phyloP scores from a whole-genome alignment of 1,140 invertebrate species.

The Mesaphorura yosii region DNA sequence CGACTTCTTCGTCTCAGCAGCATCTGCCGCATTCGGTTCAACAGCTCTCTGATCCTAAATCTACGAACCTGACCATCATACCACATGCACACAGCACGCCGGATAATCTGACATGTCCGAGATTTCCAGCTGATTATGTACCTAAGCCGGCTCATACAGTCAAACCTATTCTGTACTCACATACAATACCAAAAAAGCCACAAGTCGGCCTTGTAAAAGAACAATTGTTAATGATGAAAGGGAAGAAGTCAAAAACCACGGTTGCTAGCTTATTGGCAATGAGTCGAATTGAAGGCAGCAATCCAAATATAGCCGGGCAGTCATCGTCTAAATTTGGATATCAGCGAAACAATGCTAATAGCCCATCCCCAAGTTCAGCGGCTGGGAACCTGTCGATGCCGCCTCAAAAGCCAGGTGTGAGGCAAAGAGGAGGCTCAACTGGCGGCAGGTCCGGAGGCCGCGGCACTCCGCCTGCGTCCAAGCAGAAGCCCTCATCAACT shows the following conservation, averaged over 20 bases:
- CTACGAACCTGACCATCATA: conserved; percentile 9
- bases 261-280: conserved; percentile 74
- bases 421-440: background rate
- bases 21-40: no score
- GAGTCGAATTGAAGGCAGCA: conserved; percentile 47
- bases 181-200: conserved; percentile 25
- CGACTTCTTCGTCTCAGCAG: no score
- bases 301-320: background rate
- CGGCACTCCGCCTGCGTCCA: background rate
- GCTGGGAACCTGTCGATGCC: no score
- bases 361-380: no score
- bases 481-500: conserved; percentile 6
- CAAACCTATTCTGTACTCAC: conserved; percentile 25
- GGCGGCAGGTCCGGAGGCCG: background rate
- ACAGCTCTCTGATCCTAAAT: no score
- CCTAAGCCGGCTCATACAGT: conserved; percentile 28
- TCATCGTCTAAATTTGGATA: no score
- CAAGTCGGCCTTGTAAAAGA: conserved; percentile 19
- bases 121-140: conserved; percentile 18
- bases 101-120: conserved; percentile 17
- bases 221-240: conserved; percentile 2
- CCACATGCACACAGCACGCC: conserved; percentile 26
- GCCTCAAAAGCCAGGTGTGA: conserved; percentile 3
- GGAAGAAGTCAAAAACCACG: conserved; percentile 50
- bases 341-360: no score